Percentiles rank a stretch among this genome's conserved stretches.
These are phyloP conservation scores for Ploceus nigricollis DNA, from an alignment of 2,113 vertebrate species.

Conservation along the genomic window DNA sequence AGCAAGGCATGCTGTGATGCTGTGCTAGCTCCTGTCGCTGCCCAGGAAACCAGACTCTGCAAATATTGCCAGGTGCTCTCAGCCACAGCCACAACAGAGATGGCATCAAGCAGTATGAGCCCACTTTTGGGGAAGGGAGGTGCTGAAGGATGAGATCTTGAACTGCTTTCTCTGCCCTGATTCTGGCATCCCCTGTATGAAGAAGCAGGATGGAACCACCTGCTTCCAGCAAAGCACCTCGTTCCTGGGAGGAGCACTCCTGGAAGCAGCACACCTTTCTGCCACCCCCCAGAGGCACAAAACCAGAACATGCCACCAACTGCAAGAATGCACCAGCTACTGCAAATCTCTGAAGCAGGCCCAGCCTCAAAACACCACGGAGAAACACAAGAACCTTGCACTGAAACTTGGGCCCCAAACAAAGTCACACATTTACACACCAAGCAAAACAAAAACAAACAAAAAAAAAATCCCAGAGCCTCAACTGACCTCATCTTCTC, in stretches of 20 bases:
- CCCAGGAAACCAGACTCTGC: not conserved
- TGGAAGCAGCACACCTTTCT: not conserved
- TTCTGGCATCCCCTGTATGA: not conserved
- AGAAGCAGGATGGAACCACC: not conserved
- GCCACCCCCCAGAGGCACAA: not conserved
- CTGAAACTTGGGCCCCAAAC: not conserved
- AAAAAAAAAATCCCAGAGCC: not conserved
- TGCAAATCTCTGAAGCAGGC: not conserved
- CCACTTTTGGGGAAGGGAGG: not conserved
- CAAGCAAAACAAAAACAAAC: not conserved
- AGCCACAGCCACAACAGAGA: not conserved
- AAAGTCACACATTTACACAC: not conserved
- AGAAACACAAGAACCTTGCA: not conserved
- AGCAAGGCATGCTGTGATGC: not conserved
- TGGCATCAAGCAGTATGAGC: rapidly evolving
- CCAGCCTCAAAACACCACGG: not conserved
- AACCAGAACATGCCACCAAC: not conserved
- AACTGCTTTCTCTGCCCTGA: not conserved
- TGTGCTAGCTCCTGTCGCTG: not conserved
- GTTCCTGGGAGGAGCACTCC: not conserved
- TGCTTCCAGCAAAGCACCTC: not conserved
- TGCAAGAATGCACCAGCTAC: not conserved
- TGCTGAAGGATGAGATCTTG: not conserved
- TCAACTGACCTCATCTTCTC: not conserved
- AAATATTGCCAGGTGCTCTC: not conserved